Conservation (phyloP, 2,113 vertebrate species). For the Thunnus maccoyii region DNA sequence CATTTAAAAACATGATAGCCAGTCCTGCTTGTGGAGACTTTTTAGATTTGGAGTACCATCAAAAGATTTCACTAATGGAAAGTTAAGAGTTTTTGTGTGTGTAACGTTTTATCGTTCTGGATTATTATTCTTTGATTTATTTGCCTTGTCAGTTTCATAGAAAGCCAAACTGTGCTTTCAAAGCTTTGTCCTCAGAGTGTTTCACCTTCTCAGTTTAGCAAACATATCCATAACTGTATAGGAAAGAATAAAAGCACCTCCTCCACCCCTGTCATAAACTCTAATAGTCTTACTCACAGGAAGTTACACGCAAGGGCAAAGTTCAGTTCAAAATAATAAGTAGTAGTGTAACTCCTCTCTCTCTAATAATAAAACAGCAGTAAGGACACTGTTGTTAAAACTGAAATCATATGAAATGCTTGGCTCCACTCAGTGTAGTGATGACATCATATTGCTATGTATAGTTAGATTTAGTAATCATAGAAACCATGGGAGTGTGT, state of each 20-base stretch:
- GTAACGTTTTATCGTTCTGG: background rate
- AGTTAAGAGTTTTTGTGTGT: background rate
- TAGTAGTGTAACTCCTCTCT: background rate
- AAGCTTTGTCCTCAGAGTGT: slow-evolving; percentile 7
- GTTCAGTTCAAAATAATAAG: slow-evolving; percentile 22
- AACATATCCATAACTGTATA: slow-evolving; percentile 14
- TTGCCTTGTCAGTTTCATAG: slow-evolving; percentile 29
- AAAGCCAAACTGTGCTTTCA: slow-evolving; percentile 27
- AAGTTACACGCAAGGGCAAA: slow-evolving; percentile 26
- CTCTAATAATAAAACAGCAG: slow-evolving; percentile 37
- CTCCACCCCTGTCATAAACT: slow-evolving; percentile 35
- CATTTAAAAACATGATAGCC: slow-evolving; percentile 35
- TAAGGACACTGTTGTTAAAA: background rate
- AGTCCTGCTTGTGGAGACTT: slow-evolving; percentile 10
- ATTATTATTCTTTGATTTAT: slow-evolving; percentile 34
- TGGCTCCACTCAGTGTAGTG: background rate
- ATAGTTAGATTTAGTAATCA: slow-evolving; percentile 47
- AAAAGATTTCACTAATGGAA: slow-evolving; percentile 16
- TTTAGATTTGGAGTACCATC: slow-evolving; percentile 15
- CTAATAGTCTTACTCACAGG: slow-evolving; percentile 39
- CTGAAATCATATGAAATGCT: slow-evolving; percentile 7
- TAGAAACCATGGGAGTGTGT: slow-evolving; percentile 59
- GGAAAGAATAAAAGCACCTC: slow-evolving; percentile 35
- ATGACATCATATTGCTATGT: slow-evolving; percentile 51
- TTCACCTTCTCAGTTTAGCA: slow-evolving; percentile 8